Evolutionary conservation across 2,888 invertebrate genomes (phyloP).

Genomic region (Meghimatium bilineatum): DNA sequence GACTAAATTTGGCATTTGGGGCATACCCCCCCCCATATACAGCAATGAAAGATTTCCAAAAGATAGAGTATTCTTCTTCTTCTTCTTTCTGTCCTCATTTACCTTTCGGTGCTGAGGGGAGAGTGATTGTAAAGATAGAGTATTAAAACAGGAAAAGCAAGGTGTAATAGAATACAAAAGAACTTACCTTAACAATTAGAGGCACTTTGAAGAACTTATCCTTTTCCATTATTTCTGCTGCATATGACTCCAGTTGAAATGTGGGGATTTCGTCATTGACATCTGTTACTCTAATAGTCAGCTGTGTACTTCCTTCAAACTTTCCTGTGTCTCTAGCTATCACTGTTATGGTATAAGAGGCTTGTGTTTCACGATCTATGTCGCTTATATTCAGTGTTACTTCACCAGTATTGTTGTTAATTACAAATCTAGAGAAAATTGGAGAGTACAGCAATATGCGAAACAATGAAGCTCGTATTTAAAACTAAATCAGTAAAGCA

Average conservation of each 20-base stretch:
- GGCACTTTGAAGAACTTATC: slow-evolving; percentile 86
- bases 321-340: slow-evolving; percentile 89
- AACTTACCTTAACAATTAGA: slow-evolving; percentile 82
- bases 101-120: no score
- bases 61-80: no score
- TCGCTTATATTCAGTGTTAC: slow-evolving; percentile 80
- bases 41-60: no score
- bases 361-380: slow-evolving; percentile 88
- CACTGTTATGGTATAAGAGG: slow-evolving; percentile 86
- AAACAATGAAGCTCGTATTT: background rate
- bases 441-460: background rate
- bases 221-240: slow-evolving; percentile 83
- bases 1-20: no score
- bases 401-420: slow-evolving; percentile 80
- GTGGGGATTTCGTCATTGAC: slow-evolving; percentile 71
- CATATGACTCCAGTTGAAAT: slow-evolving; percentile 64
- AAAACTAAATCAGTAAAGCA: no score
- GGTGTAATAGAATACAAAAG: background rate
- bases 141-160: background rate
- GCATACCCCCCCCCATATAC: no score
- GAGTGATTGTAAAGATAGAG: no score
- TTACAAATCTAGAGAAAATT: slow-evolving; percentile 29
- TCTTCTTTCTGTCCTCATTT: no score
- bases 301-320: slow-evolving; percentile 61
- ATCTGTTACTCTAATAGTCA: slow-evolving; percentile 67